Conservation (phyloP, 2,113 vertebrate genomes). For the Oncorhynchus tshawytscha region DNA sequence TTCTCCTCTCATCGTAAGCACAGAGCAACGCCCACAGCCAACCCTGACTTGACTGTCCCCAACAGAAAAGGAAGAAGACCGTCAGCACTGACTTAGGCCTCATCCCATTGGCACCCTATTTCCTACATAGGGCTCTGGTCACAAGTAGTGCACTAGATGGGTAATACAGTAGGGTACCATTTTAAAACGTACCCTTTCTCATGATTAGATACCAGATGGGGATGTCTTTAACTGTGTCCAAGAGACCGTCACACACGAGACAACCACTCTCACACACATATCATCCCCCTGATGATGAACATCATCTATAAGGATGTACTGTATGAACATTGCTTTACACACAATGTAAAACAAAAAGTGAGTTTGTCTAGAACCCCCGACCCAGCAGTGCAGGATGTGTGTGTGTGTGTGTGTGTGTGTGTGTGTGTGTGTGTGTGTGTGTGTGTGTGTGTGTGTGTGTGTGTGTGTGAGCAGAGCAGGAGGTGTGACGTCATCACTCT, state of each 20-base stretch:
- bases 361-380: too few relatives aligned
- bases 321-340: background rate
- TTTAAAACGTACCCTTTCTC: constrained; percentile 9
- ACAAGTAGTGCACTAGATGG: too few relatives aligned
- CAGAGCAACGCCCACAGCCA: constrained; percentile 62
- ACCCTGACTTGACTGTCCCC: constrained; percentile 66
- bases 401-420: background rate
- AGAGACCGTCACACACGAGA: constrained; percentile 22
- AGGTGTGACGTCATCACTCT: constrained; percentile 49
- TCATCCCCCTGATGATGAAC: background rate
- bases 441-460: too few relatives aligned
- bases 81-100: constrained; percentile 37
- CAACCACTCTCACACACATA: constrained; percentile 23
- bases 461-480: constrained; percentile 3
- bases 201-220: constrained; percentile 71
- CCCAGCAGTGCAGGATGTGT: constrained; percentile 39
- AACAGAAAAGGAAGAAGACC: constrained; percentile 56
- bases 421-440: too few relatives aligned
- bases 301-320: too few relatives aligned
- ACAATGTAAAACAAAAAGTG: background rate
- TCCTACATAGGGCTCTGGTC: too few relatives aligned
- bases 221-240: background rate
- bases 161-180: too few relatives aligned
- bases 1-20: constrained; percentile 59
- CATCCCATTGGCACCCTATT: too few relatives aligned